phyloP scores from a whole-genome alignment of 1,140 invertebrate genomes.

The Drosophila baimaii region DNA sequence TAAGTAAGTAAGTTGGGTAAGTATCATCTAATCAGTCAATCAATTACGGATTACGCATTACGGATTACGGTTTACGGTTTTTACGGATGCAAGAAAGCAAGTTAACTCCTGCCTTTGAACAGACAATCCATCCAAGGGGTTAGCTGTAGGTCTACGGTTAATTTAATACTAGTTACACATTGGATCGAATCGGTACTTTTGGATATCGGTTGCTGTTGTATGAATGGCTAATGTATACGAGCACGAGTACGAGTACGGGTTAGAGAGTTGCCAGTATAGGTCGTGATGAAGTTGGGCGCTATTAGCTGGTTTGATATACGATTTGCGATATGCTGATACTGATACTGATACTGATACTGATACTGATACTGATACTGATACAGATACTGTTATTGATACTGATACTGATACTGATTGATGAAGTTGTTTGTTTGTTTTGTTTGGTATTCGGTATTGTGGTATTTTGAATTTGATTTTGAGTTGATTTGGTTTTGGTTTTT shows the following conservation, averaged over 20 bases:
- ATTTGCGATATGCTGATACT: slow-evolving; percentile 59
- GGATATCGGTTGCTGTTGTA: slow-evolving; percentile 53
- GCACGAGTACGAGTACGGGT: slow-evolving; percentile 27
- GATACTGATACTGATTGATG: slow-evolving; percentile 39
- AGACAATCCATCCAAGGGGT: slow-evolving; percentile 23
- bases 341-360: slow-evolving; percentile 33
- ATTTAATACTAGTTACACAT: slow-evolving; percentile 60
- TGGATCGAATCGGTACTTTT: slow-evolving; percentile 39
- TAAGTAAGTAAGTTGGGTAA: slow-evolving; percentile 26
- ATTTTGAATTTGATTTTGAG: slow-evolving; percentile 43
- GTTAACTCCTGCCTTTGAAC: slow-evolving; percentile 50
- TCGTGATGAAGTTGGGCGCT: slow-evolving; percentile 35
- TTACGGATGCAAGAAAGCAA: slow-evolving; percentile 48
- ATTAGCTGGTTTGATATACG: slow-evolving; percentile 58
- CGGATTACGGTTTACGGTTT: slow-evolving; percentile 19
- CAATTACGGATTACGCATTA: slow-evolving; percentile 52
- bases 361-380: slow-evolving; percentile 19
- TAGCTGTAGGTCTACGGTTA: slow-evolving; percentile 38
- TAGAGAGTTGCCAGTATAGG: slow-evolving; percentile 23
- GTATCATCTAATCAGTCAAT: slow-evolving; percentile 65
- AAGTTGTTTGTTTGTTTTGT: slow-evolving; percentile 37
- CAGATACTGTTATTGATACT: slow-evolving; percentile 32
- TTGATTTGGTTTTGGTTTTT: slow-evolving; percentile 50
- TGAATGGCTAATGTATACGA: slow-evolving; percentile 29
- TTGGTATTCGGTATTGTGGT: slow-evolving; percentile 46